phyloP scores from a whole-genome alignment of 2,797 vertebrate species.

The Propithecus perrieri region DNA sequence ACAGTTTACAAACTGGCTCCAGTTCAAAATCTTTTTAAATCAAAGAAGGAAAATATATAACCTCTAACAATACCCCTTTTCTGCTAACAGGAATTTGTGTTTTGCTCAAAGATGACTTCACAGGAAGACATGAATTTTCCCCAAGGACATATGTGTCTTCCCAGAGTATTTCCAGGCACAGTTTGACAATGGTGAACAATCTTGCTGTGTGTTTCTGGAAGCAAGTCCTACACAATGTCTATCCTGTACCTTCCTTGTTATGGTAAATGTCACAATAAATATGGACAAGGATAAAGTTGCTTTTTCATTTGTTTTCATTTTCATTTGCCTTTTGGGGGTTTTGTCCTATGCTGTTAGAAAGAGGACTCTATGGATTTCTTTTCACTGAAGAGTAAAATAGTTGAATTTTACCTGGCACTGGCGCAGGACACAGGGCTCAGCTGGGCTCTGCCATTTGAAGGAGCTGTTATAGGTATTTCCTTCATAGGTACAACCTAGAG shows the following conservation, averaged over 20 bases:
- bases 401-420: constrained; percentile 93
- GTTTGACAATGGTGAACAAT: neutral
- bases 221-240: neutral
- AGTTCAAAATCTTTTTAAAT: constrained; percentile 61
- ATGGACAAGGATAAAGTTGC: neutral
- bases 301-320: constrained; percentile 1
- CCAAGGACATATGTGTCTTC: constrained; percentile 62
- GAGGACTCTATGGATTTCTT: neutral
- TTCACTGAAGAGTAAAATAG: neutral
- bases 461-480: constrained; percentile 95
- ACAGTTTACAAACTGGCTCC: constrained; percentile 50
- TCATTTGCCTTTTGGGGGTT: neutral
- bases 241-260: neutral
- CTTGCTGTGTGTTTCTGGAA: constrained; percentile 33
- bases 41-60: constrained; percentile 53
- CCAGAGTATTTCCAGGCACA: constrained; percentile 55
- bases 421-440: constrained; percentile 90
- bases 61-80: constrained; percentile 61
- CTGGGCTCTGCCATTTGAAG: constrained; percentile 90
- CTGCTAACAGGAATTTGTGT: constrained; percentile 67
- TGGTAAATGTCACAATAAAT: neutral
- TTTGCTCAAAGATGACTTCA: constrained; percentile 63
- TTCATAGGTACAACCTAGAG: constrained; percentile 91
- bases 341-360: neutral
- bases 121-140: constrained; percentile 69